Percentiles rank a stretch among this genome's conserved stretches.
Conservation (phyloP, 2,797 vertebrate genomes). For the Delichon dasypus region DNA sequence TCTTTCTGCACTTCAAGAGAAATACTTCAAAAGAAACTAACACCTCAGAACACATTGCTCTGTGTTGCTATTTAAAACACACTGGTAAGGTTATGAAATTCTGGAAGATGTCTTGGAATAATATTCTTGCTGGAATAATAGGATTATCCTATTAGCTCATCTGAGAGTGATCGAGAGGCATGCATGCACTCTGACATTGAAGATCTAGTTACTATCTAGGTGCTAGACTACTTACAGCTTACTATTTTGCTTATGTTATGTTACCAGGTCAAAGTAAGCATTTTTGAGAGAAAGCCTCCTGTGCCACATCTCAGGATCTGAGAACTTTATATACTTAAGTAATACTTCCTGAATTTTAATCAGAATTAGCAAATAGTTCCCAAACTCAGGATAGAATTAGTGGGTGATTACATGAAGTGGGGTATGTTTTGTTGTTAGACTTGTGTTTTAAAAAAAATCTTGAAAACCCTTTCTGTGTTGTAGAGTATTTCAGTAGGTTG, state of each 20-base stretch:
- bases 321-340: not conserved
- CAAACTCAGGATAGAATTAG: not conserved
- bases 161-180: not conserved
- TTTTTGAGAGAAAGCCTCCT: not conserved
- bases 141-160: not conserved
- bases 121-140: not conserved
- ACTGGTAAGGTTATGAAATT: fast-evolving
- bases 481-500: not conserved
- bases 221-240: not conserved
- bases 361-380: not conserved
- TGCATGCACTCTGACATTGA: not conserved
- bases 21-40: not conserved
- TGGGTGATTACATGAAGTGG: not conserved
- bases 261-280: not conserved
- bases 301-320: not conserved
- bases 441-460: not conserved
- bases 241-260: not conserved
- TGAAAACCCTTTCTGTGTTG: not conserved
- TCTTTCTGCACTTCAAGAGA: not conserved
- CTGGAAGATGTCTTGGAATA: not conserved
- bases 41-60: not conserved
- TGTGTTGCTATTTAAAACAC: not conserved
- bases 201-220: not conserved
- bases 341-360: not conserved
- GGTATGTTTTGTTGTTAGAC: not conserved